Percentiles rank a stretch among this genome's conserved stretches.
phyloP scores from a whole-genome alignment of 2,113 vertebrate species.

The Platysteira castanea region DNA sequence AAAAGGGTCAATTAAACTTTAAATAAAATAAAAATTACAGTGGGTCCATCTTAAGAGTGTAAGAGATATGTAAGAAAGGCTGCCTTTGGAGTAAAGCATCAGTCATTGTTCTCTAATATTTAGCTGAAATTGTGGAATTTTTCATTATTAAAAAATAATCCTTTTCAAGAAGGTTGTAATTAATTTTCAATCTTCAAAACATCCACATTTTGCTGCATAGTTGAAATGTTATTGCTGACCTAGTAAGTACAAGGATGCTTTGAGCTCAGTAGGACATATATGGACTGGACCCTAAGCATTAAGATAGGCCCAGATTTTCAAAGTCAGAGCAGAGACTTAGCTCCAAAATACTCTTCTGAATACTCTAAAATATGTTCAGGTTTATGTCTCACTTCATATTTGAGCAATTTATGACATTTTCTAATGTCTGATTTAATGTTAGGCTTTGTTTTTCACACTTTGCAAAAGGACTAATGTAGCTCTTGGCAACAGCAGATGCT shows the following conservation, averaged over 20 bases:
- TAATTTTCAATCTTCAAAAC: neutral
- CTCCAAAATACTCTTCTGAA: neutral
- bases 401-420: neutral
- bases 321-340: neutral
- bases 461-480: neutral
- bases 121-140: neutral
- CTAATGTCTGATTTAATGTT: neutral
- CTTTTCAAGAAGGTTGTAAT: neutral
- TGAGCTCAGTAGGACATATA: neutral
- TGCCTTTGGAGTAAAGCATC: neutral
- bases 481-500: neutral
- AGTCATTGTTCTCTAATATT: neutral
- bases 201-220: neutral
- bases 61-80: neutral
- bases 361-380: neutral
- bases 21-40: neutral
- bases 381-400: neutral
- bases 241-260: neutral
- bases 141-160: neutral
- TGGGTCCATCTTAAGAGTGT: neutral
- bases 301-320: neutral
- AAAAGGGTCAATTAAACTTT: constrained; percentile 15
- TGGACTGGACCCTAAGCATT: neutral
- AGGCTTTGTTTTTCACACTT: neutral
- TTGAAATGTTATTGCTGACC: neutral